These are phyloP conservation scores for Meliscaeva auricollis DNA, from an alignment of 2,888 invertebrate genomes.

Conservation along the genomic window DNA sequence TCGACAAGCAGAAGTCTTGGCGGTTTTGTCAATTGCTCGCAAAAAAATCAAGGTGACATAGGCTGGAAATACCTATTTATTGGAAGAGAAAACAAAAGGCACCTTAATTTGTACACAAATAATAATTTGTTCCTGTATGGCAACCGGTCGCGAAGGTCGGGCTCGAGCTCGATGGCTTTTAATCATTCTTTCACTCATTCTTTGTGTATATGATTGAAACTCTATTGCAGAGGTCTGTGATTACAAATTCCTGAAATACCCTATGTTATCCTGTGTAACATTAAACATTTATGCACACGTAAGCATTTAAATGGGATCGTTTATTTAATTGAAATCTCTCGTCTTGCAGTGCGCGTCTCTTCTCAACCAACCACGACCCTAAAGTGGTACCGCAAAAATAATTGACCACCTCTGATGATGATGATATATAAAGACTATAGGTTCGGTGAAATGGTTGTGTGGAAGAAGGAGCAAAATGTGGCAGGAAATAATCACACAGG, in stretches of 20 bases:
- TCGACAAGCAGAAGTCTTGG: no score
- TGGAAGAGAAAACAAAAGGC: no score
- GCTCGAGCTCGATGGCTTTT: neutral
- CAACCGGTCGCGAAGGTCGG: neutral
- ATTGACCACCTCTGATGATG: conserved; percentile 63
- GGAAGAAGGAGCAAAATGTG: neutral
- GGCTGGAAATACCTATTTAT: no score
- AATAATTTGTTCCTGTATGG: neutral
- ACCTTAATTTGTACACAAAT: no score
- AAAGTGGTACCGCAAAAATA: conserved; percentile 64
- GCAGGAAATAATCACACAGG: conserved; percentile 50
- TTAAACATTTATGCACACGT: conserved; percentile 75
- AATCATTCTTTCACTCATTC: neutral
- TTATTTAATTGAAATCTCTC: conserved; percentile 75
- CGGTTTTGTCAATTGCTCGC: no score
- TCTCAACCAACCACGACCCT: conserved; percentile 11
- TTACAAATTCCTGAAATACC: conserved; percentile 74
- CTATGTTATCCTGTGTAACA: conserved; percentile 72
- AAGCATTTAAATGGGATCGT: conserved; percentile 76
- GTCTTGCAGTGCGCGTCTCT: conserved; percentile 44
- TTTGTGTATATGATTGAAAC: conserved; percentile 51
- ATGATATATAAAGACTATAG: neutral
- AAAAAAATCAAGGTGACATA: no score
- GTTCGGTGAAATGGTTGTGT: conserved; percentile 6
- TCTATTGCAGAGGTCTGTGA: conserved; percentile 63